A percentile compares a stretch with the other conserved stretches of the same genome.
Conservation (phyloP, 2,113 vertebrate genomes). For the Cyanoderma ruficeps region DNA sequence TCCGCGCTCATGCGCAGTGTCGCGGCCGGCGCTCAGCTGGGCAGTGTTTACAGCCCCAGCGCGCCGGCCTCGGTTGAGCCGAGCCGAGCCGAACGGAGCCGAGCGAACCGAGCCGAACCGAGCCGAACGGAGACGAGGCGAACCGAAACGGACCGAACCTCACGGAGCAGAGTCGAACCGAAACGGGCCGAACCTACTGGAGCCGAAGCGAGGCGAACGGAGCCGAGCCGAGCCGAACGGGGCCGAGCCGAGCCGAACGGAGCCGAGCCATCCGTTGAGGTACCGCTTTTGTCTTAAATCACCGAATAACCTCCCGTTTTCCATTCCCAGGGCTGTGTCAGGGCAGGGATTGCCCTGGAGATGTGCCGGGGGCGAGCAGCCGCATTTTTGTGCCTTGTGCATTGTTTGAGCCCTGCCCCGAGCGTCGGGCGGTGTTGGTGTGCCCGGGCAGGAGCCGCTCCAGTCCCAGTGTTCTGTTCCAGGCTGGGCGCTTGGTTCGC, state of each 20-base stretch:
- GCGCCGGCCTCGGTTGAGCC: not conserved
- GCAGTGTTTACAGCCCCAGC: constrained; percentile 22
- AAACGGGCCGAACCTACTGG: fast-evolving
- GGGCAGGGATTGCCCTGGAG: not conserved
- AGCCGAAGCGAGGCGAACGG: not conserved
- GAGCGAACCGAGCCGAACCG: no score
- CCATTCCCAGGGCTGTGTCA: fast-evolving
- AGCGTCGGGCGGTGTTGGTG: not conserved
- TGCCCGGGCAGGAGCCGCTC: not conserved
- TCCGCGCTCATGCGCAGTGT: constrained; percentile 6
- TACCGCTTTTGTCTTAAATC: not conserved
- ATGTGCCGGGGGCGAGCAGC: not conserved
- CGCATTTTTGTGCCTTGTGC: not conserved
- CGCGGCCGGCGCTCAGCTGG: not conserved
- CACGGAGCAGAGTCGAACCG: fast-evolving
- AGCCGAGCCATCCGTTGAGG: not conserved
- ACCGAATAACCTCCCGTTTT: fast-evolving
- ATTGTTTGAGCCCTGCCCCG: not conserved
- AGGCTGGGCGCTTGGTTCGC: fast-evolving
- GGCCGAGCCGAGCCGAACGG: not conserved
- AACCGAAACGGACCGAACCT: not conserved
- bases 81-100: not conserved
- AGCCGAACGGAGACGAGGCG: fast-evolving
- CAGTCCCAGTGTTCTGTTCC: fast-evolving
- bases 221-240: no score